Conservation (phyloP, 1,140 invertebrate genomes). For the Liolophura sinensis region DNA sequence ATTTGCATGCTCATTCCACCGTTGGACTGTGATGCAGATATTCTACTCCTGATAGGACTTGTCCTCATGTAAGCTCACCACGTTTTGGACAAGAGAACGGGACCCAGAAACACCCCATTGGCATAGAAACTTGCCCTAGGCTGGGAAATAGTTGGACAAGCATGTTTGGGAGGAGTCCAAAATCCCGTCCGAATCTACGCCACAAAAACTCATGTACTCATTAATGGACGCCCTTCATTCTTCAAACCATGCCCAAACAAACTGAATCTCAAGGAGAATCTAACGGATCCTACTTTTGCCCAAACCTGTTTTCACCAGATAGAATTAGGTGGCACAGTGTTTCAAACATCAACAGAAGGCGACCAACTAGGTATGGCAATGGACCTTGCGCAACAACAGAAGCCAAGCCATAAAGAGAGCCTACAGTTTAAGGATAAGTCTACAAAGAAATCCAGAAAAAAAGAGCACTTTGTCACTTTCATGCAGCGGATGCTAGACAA, state of each 20-base stretch:
- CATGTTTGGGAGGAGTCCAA: not conserved
- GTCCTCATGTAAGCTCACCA: not conserved
- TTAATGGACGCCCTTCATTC: not conserved
- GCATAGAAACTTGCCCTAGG: not conserved
- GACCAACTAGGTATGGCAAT: not conserved
- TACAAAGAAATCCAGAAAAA: not conserved
- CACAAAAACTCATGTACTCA: not conserved
- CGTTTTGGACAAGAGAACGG: not conserved
- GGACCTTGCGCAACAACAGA: constrained; percentile 2
- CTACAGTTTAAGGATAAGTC: not conserved
- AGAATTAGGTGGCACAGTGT: not conserved
- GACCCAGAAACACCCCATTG: not conserved
- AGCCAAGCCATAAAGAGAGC: not conserved
- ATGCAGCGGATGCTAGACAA: not conserved
- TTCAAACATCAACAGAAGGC: not conserved
- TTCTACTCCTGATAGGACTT: not conserved
- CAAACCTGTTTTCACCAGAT: not conserved
- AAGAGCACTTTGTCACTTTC: not conserved
- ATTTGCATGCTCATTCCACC: not conserved
- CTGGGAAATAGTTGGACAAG: not conserved
- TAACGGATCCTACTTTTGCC: not conserved
- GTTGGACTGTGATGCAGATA: not conserved
- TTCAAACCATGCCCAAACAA: no score
- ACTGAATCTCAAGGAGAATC: constrained; percentile 5
- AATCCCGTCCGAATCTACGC: not conserved